Evolutionary conservation across 2,797 vertebrate genomes (phyloP).

Genomic region (Allobates femoralis): DNA sequence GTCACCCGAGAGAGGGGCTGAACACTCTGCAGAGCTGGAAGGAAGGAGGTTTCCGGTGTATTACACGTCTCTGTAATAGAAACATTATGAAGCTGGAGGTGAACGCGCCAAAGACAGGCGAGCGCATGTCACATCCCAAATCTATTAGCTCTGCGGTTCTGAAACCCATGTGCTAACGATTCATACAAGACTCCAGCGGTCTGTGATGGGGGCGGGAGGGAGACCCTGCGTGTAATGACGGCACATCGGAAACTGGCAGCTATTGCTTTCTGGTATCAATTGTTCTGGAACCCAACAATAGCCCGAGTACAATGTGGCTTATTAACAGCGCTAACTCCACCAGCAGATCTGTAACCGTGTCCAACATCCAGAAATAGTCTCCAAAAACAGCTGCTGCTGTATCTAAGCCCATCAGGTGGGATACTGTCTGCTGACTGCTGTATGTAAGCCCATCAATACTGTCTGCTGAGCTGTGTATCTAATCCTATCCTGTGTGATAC

Average conservation of each 20-base stretch:
- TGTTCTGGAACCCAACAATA: background rate
- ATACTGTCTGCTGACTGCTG: background rate
- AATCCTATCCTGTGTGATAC: too few relatives aligned
- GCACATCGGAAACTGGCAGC: background rate
- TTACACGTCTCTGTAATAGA: slow-evolving; percentile 6
- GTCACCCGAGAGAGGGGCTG: background rate
- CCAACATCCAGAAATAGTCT: background rate
- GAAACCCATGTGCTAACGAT: background rate
- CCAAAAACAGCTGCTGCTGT: background rate
- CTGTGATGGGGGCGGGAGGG: background rate
- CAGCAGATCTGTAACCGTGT: background rate
- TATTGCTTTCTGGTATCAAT: background rate
- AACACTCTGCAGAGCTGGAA: background rate
- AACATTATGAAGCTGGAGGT: background rate
- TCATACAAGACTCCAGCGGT: background rate
- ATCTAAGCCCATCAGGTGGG: background rate
- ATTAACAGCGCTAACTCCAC: background rate
- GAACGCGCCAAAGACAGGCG: background rate
- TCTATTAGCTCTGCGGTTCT: background rate
- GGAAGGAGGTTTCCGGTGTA: background rate
- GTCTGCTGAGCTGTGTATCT: too few relatives aligned
- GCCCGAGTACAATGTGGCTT: background rate
- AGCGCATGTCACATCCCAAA: background rate
- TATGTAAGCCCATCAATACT: background rate
- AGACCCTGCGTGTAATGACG: background rate